These are phyloP conservation scores for Trachythela sp. DNA, from an alignment of 64 coral and sea anemone species.

Conservation along the genomic window DNA sequence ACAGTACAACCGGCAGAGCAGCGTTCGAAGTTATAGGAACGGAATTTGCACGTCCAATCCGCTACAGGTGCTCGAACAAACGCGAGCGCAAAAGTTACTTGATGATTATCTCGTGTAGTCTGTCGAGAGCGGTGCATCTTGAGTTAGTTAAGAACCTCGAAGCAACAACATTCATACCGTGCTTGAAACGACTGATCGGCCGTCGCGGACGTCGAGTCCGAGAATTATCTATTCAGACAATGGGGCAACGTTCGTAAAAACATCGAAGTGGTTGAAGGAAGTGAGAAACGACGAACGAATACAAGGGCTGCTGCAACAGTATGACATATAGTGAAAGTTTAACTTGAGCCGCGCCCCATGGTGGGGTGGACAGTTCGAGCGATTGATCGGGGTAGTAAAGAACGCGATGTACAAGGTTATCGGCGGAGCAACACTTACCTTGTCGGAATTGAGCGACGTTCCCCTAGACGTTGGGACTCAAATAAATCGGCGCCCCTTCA, in stretches of 20 bases:
- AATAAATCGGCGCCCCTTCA: constrained; percentile 36
- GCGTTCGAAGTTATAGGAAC: no score
- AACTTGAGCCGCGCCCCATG: constrained; percentile 47
- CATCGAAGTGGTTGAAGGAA: constrained; percentile 3
- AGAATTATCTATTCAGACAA: constrained; percentile 43
- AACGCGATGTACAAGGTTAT: constrained; percentile 44
- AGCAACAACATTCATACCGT: background rate
- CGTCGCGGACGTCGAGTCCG: background rate
- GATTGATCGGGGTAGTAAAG: no score
- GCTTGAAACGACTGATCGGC: background rate
- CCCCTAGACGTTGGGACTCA: constrained; percentile 36
- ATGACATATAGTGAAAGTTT: no score
- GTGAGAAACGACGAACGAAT: constrained; percentile 27
- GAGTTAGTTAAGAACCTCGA: no score
- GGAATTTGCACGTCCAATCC: background rate
- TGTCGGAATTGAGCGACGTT: background rate
- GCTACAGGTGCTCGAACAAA: background rate
- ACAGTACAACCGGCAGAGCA: constrained; percentile 26
- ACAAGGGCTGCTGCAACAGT: background rate
- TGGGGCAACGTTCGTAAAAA: constrained; percentile 32
- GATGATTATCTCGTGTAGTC: background rate
- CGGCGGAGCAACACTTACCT: background rate
- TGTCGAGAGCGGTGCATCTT: background rate
- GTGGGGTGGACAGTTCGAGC: constrained; percentile 38
- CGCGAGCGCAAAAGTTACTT: background rate